phyloP scores from a whole-genome alignment of 2,113 vertebrate species.

The Ptilorrhoa leucosticta region DNA sequence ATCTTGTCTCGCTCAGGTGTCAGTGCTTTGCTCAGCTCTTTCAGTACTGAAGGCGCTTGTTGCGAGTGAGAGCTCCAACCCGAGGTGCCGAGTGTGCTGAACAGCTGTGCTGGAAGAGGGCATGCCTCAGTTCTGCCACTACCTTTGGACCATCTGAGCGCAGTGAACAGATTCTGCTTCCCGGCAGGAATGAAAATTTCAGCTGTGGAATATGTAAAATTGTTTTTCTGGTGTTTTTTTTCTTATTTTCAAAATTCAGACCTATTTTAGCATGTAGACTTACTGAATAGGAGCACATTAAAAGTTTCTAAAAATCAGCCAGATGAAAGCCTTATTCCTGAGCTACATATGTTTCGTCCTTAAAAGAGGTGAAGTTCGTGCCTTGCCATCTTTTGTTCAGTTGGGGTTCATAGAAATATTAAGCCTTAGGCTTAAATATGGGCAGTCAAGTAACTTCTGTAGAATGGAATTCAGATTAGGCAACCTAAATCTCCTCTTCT shows the following conservation, averaged over 20 bases:
- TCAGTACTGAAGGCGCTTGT: not conserved
- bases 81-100: accelerated
- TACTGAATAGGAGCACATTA: accelerated
- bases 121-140: no score
- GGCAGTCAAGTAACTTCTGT: not conserved
- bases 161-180: not conserved
- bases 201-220: accelerated
- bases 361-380: not conserved
- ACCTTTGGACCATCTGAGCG: accelerated
- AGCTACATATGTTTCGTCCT: not conserved
- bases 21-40: not conserved
- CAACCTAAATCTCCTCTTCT: not conserved
- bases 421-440: not conserved
- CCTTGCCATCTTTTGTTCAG: not conserved
- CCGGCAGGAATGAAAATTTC: not conserved
- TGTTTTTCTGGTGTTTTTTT: not conserved
- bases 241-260: not conserved
- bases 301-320: not conserved
- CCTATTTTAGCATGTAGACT: not conserved
- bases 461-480: not conserved
- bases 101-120: no score
- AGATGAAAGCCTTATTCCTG: not conserved
- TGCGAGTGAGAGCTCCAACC: not conserved
- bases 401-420: not conserved
- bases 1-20: not conserved